Evolutionary conservation across 2,113 vertebrate species (phyloP), one percentile per base, ranked within the genome.

Genomic region (Elachura formosa): DNA sequence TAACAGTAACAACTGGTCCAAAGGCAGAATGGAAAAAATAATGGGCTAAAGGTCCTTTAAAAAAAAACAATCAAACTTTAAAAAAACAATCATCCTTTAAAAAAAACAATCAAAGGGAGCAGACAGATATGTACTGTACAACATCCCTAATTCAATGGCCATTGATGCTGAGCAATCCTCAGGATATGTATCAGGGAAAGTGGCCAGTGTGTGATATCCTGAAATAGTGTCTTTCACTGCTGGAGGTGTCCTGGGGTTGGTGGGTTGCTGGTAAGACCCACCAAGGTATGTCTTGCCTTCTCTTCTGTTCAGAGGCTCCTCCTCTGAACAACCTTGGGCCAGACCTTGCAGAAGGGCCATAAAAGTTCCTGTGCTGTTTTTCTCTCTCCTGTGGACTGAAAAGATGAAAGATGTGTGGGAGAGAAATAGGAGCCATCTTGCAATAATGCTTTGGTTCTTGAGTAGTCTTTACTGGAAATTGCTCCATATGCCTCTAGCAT

Each of bases 401-500:
- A 90, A 48, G 21, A 64, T 3, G 4, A 86, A 68, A 74, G 18
- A 54, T 56, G 38, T 28, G 21, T 55, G 46, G 38, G 29, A 88
- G 33, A 75, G 36, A 84, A 90, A 62, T 9, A 52, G 25, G 20
- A 90, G 31, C 63, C 6, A 10, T 78, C 17, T 29, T 73, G 54
- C 67, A 82, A 31, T 6, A 68, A 4, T 8, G 2, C 18, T 80
- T 80, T 33, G 14, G 26, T 69, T 16, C 41, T 75, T 54, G 10
- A 40, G 26, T 55, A 41, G 21, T 31, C 34, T 66, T 79, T 38
- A 19, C 54, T 61, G 38, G 33, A 62, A 91, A 43, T 77, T 73
- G 23, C 34, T 49, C 63, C 34, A 6, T 0, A 0, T 29, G 14
- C 84, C 89, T 8, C 49, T 11, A 1, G 11, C 45, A 51, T 83